Conservation (phyloP, 2,113 vertebrate species). For the Corythaeola cristata region DNA sequence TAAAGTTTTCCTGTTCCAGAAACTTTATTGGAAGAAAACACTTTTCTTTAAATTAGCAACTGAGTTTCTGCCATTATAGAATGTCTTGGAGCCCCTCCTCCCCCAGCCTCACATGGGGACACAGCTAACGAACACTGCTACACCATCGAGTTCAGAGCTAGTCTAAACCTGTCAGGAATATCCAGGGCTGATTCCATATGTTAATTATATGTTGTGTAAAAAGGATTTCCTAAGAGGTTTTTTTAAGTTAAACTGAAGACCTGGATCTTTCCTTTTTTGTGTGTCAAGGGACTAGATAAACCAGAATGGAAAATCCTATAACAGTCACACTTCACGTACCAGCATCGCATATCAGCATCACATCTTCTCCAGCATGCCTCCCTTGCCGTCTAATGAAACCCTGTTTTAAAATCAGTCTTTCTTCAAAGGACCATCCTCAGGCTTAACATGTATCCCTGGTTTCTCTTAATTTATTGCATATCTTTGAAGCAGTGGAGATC, state of each 20-base stretch:
- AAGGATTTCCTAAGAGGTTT: constrained; percentile 20
- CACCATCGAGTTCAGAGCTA: not conserved
- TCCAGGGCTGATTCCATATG: not conserved
- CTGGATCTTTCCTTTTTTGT: not conserved
- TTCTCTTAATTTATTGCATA: not conserved
- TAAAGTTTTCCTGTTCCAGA: not conserved
- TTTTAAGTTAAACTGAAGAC: not conserved
- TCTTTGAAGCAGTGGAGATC: not conserved
- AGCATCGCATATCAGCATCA: not conserved
- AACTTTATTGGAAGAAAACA: not conserved
- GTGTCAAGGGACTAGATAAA: not conserved
- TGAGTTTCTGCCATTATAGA: not conserved
- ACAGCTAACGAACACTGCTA: not conserved
- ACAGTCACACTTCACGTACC: not conserved
- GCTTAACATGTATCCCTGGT: not conserved
- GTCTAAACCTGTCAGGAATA: constrained; percentile 5
- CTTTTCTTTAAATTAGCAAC: not conserved
- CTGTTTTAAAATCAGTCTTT: not conserved
- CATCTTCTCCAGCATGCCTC: not conserved
- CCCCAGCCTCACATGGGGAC: not conserved
- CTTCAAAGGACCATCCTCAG: not conserved
- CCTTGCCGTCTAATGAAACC: not conserved
- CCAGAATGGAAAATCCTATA: not conserved
- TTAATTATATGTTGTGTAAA: constrained; percentile 24
- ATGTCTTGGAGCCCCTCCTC: not conserved